These are phyloP conservation scores for Lycocorax pyrrhopterus DNA, from an alignment of 2,113 vertebrate genomes.

Conservation along the genomic window DNA sequence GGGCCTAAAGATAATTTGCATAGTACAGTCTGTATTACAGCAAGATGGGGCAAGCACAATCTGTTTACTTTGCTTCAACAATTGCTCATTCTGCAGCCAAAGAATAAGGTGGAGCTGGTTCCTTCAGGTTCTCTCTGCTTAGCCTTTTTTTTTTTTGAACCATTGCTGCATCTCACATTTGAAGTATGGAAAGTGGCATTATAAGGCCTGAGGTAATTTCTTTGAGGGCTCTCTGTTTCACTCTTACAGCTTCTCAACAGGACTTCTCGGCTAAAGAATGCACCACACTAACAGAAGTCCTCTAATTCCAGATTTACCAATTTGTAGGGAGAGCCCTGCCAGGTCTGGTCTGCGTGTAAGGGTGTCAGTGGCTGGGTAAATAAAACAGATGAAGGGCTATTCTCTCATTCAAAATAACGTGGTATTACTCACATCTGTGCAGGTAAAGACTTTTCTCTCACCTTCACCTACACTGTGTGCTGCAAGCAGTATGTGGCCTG, in stretches of 20 bases:
- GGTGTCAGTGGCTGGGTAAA: rapidly evolving
- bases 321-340: neutral
- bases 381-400: neutral
- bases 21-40: constrained; percentile 10
- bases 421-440: neutral
- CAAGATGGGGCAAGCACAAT: constrained; percentile 38
- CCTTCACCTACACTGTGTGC: neutral
- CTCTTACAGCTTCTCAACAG: neutral
- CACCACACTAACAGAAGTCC: neutral
- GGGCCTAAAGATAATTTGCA: constrained; percentile 37
- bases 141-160: neutral
- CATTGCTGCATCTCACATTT: neutral
- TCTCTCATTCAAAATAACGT: neutral
- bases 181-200: neutral
- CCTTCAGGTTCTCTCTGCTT: neutral
- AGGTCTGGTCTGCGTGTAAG: neutral
- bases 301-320: neutral
- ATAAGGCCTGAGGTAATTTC: neutral
- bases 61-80: constrained; percentile 19
- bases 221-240: neutral
- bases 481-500: neutral
- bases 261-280: neutral
- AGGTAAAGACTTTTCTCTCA: neutral
- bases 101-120: neutral
- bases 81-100: neutral